Evolutionary conservation across 1,140 invertebrate genomes (phyloP).

Genomic region (Caenorhabditis elegans): DNA sequence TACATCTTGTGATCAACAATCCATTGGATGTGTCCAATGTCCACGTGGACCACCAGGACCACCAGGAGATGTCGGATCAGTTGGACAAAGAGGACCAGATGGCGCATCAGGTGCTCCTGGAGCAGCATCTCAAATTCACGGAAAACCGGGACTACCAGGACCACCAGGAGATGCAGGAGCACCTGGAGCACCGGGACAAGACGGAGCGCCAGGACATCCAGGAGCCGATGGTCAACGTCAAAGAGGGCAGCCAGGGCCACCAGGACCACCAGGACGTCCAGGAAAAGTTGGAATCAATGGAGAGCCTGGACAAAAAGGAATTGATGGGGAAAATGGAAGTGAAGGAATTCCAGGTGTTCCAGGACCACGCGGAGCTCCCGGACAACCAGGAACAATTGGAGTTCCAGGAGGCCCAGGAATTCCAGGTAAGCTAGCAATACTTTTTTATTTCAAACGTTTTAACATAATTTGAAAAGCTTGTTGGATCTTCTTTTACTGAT

Average conservation of each 20-base stretch:
- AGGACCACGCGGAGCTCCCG: conserved; percentile 36
- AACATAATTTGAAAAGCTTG: background rate
- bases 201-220: background rate
- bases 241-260: background rate
- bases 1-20: background rate
- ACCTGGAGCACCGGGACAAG: conserved; percentile 18
- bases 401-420: background rate
- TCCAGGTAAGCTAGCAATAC: conserved; percentile 16
- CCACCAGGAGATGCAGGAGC: conserved; percentile 11
- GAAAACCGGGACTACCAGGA: background rate
- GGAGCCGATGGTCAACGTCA: background rate
- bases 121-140: background rate
- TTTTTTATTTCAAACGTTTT: background rate
- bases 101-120: conserved; percentile 29
- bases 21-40: conserved; percentile 24
- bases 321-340: conserved; percentile 14
- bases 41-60: conserved; percentile 28
- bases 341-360: conserved; percentile 21
- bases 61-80: background rate
- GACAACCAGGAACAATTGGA: background rate
- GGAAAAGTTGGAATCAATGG: background rate
- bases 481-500: background rate
- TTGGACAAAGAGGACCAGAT: conserved; percentile 8
- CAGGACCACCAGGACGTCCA: background rate
- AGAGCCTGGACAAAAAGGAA: conserved; percentile 1